phyloP scores from a whole-genome alignment of 2,797 vertebrate species.

The Tapirus indicus region DNA sequence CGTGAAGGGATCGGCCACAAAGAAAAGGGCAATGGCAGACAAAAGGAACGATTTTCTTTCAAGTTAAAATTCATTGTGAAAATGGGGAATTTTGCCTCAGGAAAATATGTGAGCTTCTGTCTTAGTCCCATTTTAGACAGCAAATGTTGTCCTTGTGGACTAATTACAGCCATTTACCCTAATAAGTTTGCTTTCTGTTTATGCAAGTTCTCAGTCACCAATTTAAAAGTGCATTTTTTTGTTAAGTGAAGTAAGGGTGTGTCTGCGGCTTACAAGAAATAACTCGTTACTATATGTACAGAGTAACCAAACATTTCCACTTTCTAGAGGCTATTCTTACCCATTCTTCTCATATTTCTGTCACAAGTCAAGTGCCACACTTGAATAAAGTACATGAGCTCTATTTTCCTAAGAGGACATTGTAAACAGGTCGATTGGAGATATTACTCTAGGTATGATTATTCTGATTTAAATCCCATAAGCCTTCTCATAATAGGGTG shows the following conservation, averaged over 20 bases:
- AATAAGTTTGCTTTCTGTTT: constrained; percentile 58
- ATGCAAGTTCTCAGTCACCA: constrained; percentile 21
- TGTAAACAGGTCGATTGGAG: fast-evolving
- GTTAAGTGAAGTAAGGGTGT: constrained; percentile 24
- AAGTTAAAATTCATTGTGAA: constrained; percentile 64
- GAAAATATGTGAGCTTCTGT: constrained; percentile 31
- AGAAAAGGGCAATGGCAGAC: constrained; percentile 44
- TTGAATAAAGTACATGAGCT: neutral
- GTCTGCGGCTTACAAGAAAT: neutral
- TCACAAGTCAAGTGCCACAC: neutral
- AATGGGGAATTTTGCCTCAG: constrained; percentile 58
- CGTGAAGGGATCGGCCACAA: constrained; percentile 6
- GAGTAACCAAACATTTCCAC: neutral
- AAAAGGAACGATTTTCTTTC: constrained; percentile 56
- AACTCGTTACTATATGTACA: constrained; percentile 31
- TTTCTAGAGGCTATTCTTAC: neutral
- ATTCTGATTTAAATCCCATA: neutral
- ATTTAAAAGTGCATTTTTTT: neutral
- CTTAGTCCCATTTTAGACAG: neutral
- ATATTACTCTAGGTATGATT: neutral
- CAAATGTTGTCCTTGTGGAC: constrained; percentile 44
- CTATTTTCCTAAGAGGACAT: neutral
- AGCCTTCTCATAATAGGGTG: neutral
- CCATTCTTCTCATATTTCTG: neutral
- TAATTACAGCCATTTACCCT: constrained; percentile 46